A percentile compares a stretch with the other conserved stretches of the same genome.
phyloP scores from a whole-genome alignment of 2,797 vertebrate genomes.

The Muscicapa comitata region DNA sequence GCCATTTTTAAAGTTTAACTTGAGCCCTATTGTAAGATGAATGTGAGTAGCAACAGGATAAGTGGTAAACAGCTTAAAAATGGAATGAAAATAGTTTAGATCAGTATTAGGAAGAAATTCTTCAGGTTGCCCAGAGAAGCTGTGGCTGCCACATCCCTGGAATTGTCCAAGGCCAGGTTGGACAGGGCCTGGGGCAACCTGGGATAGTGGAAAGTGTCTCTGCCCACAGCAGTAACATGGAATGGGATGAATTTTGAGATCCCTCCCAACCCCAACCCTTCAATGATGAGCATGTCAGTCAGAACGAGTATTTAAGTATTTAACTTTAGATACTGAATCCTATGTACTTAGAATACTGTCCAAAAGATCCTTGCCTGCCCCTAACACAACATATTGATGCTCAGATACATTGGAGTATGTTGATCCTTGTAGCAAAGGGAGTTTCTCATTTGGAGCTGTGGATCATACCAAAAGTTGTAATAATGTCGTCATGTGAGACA shows the following conservation, averaged over 20 bases:
- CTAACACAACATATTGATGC: background rate
- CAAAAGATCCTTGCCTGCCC: background rate
- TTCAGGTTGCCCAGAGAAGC: background rate
- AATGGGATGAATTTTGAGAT: background rate
- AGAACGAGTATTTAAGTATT: background rate
- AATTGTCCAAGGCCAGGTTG: background rate
- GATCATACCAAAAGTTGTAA: background rate
- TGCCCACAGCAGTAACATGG: background rate
- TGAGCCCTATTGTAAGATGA: background rate
- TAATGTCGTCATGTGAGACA: background rate
- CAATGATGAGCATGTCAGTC: background rate
- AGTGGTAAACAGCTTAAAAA: background rate
- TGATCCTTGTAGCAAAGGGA: background rate
- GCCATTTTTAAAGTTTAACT: background rate
- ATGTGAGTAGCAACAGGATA: background rate
- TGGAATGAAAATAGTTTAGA: background rate
- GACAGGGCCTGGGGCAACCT: rapidly evolving
- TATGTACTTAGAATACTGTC: background rate
- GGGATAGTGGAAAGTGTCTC: background rate
- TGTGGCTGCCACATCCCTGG: background rate
- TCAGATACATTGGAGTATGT: background rate
- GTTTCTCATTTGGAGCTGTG: rapidly evolving
- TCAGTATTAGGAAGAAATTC: background rate
- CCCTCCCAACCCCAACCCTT: background rate
- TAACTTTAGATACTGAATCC: background rate